A percentile compares a stretch with the other conserved stretches of the same genome.
phyloP scores from a whole-genome alignment of 2,888 invertebrate genomes.

The Gastracanthus pulcherrimus region DNA sequence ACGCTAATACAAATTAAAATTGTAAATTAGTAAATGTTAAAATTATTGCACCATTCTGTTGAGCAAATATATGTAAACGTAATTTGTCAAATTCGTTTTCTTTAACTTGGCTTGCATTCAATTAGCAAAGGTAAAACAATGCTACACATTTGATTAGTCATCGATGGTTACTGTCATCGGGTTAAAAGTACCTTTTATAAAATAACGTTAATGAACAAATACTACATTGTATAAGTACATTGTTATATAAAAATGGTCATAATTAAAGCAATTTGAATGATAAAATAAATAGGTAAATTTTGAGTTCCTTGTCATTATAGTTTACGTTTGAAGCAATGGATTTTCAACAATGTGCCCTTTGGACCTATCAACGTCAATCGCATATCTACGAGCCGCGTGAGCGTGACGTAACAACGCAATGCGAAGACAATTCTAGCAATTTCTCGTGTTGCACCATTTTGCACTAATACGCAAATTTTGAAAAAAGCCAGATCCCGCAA shows the following conservation, averaged over 20 bases:
- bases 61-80: neutral
- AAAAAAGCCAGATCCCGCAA: neutral
- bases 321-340: too few relatives aligned
- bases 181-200: neutral
- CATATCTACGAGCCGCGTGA: neutral
- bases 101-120: neutral
- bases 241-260: too few relatives aligned
- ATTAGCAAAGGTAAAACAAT: neutral
- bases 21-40: neutral
- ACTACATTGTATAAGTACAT: too few relatives aligned
- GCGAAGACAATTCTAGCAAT: slow-evolving; percentile 36
- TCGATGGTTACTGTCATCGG: neutral
- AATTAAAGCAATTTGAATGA: too few relatives aligned
- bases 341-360: slow-evolving; percentile 32
- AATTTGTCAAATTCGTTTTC: neutral
- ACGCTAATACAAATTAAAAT: slow-evolving; percentile 60
- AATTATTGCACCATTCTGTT: neutral
- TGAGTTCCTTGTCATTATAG: too few relatives aligned
- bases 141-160: neutral
- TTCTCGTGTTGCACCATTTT: slow-evolving; percentile 18
- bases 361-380: slow-evolving; percentile 21
- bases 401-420: slow-evolving; percentile 42
- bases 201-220: too few relatives aligned
- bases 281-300: too few relatives aligned
- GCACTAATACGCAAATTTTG: neutral